phyloP scores from a whole-genome alignment of 2,797 vertebrate species.

The Cuniculus paca region DNA sequence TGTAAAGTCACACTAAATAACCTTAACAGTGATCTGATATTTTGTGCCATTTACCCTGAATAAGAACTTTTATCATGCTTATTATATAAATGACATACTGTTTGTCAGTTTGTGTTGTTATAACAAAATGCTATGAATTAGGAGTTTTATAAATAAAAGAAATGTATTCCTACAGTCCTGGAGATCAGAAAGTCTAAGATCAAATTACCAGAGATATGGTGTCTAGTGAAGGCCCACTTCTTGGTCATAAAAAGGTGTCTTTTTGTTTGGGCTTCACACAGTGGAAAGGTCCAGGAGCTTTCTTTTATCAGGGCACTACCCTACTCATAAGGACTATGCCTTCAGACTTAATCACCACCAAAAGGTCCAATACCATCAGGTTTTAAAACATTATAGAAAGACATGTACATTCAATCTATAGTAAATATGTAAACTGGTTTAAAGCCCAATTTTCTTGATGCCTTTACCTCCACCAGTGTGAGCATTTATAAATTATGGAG shows the following conservation, averaged over 20 bases:
- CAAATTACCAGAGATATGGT: not conserved
- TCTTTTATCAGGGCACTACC: not conserved
- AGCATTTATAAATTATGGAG: accelerated
- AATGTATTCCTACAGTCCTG: not conserved
- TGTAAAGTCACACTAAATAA: not conserved
- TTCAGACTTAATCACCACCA: not conserved
- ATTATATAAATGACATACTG: not conserved
- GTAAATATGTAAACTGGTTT: not conserved
- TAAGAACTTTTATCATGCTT: not conserved
- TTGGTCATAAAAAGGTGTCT: not conserved
- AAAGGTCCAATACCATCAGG: not conserved
- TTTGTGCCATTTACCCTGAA: not conserved
- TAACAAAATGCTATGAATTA: not conserved
- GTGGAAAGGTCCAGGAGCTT: not conserved
- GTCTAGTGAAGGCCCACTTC: not conserved
- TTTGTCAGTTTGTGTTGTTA: not conserved
- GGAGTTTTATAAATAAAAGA: not conserved
- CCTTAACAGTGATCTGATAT: not conserved
- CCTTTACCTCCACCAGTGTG: not conserved
- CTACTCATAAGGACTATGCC: not conserved
- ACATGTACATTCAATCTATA: not conserved
- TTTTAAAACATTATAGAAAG: not conserved
- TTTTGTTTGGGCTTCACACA: not conserved
- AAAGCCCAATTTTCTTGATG: not conserved
- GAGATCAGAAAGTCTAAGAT: not conserved